phyloP scores from a whole-genome alignment of 1,140 invertebrate genomes.

The Drosophila kurseongensis region DNA sequence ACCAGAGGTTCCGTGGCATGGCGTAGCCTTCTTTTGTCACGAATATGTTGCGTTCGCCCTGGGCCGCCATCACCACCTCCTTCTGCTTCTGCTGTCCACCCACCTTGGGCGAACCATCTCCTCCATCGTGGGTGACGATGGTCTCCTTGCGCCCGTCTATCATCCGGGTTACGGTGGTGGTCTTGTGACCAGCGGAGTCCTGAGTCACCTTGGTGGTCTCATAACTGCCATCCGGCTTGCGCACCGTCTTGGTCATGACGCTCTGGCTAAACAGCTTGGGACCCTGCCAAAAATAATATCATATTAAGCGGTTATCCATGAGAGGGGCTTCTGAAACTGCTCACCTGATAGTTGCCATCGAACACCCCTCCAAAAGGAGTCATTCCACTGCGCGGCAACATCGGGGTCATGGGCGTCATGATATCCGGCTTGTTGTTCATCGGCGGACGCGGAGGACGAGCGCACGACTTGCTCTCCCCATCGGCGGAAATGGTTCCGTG shows the following conservation, averaged over 20 bases:
- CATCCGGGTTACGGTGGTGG: constrained; percentile 79
- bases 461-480: constrained; percentile 34
- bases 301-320: too few relatives aligned
- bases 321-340: not conserved
- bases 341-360: constrained; percentile 77
- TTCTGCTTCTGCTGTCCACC: constrained; percentile 1
- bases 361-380: constrained; percentile 73
- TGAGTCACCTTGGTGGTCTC: constrained; percentile 79
- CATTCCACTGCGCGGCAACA: constrained; percentile 66
- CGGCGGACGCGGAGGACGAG: constrained; percentile 46
- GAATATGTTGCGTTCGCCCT: constrained; percentile 73
- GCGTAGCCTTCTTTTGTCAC: constrained; percentile 84
- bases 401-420: constrained; percentile 78
- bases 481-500: constrained; percentile 74
- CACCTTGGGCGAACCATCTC: constrained; percentile 29
- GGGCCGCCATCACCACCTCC: constrained; percentile 6
- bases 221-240: constrained; percentile 81
- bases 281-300: constrained; percentile 34
- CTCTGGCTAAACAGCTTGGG: constrained; percentile 84
- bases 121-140: constrained; percentile 55
- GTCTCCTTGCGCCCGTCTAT: constrained; percentile 75
- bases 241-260: constrained; percentile 80
- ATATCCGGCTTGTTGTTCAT: constrained; percentile 61
- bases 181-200: constrained; percentile 75
- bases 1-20: constrained; percentile 84